Conservation (phyloP, 2,113 vertebrate genomes). For the Charina bottae region DNA sequence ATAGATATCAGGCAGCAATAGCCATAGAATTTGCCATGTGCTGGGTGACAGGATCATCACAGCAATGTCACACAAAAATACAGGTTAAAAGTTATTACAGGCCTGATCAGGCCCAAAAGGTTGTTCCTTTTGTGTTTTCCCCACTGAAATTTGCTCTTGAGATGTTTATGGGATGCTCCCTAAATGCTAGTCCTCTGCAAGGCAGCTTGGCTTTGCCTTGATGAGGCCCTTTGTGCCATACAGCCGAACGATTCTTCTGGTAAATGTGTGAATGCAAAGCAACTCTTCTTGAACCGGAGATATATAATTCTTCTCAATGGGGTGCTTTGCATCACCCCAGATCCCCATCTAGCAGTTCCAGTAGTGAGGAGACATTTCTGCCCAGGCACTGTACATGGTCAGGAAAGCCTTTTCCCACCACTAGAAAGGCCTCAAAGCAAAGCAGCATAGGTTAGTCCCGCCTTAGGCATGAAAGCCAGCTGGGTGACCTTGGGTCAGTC, state of each 20-base stretch:
- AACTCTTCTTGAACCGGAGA: background rate
- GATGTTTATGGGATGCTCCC: background rate
- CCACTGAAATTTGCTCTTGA: background rate
- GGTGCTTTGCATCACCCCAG: background rate
- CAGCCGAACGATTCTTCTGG: background rate
- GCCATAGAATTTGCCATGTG: conserved; percentile 38
- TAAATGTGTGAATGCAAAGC: background rate
- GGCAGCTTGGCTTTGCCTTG: background rate
- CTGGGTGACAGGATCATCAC: background rate
- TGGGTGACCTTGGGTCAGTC: no score
- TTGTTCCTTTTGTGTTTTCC: background rate
- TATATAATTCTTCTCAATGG: background rate
- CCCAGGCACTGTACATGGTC: background rate
- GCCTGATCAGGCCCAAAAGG: no score
- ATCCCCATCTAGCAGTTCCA: background rate
- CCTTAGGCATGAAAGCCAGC: no score
- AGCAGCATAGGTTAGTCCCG: background rate
- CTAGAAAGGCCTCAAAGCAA: background rate
- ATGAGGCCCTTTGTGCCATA: background rate
- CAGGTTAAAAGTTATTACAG: conserved; percentile 4
- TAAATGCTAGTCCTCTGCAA: background rate
- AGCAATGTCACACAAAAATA: background rate
- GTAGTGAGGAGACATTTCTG: background rate
- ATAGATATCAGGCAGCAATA: conserved; percentile 10
- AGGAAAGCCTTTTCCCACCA: background rate